phyloP scores from a whole-genome alignment of 1,140 invertebrate species.

The Lutraria rhynchaena region DNA sequence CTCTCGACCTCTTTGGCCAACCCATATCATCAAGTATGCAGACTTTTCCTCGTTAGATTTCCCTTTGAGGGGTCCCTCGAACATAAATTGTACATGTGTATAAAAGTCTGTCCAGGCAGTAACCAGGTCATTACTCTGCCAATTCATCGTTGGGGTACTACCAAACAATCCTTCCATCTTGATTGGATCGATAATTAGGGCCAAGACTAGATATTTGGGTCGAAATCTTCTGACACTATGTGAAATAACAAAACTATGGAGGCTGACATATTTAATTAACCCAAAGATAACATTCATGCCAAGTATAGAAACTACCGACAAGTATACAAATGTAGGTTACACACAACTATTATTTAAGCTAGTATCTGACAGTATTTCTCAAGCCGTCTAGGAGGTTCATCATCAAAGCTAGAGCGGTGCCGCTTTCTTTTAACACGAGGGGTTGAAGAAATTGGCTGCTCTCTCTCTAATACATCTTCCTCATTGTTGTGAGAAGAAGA shows the following conservation, averaged over 20 bases:
- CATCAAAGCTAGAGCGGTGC: neutral
- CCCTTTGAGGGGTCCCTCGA: neutral
- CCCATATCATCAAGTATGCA: constrained; percentile 46
- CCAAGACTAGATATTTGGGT: too few species aligned
- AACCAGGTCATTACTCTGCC: constrained; percentile 12
- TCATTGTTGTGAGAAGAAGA: neutral
- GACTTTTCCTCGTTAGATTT: constrained; percentile 33
- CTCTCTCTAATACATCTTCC: neutral
- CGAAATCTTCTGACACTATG: too few species aligned
- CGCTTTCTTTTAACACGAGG: neutral
- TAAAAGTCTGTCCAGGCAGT: neutral
- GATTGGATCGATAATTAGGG: too few species aligned
- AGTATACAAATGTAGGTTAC: too few species aligned
- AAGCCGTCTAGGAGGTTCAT: constrained; percentile 12
- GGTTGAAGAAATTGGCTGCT: neutral
- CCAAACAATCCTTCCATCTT: too few species aligned
- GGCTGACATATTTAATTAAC: too few species aligned
- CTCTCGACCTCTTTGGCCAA: neutral
- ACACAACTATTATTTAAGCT: too few species aligned
- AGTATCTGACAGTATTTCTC: too few species aligned
- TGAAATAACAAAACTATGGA: too few species aligned
- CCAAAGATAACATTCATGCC: too few species aligned
- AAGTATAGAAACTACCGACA: too few species aligned
- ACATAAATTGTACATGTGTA: constrained; percentile 21
- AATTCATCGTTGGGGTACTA: constrained; percentile 18